Conservation (phyloP, 2,888 invertebrate genomes). For the Dryobota labecula region DNA sequence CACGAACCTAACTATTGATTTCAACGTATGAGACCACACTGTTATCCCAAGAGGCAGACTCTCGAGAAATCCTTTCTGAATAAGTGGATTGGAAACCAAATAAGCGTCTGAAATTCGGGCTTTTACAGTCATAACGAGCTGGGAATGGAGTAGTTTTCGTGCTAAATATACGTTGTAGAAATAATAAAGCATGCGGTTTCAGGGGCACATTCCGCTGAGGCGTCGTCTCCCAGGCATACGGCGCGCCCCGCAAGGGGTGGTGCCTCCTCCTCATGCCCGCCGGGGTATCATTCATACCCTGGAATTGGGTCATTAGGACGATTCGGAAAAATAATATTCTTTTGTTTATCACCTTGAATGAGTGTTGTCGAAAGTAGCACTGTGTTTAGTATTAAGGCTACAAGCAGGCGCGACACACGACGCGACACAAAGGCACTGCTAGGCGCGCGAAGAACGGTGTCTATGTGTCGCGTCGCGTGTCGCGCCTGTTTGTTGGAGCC, state of each 20-base stretch:
- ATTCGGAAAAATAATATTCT: conserved; percentile 61
- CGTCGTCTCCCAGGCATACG: conserved; percentile 51
- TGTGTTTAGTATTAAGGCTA: background rate
- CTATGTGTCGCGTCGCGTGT: too few species aligned
- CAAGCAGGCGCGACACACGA: too few species aligned
- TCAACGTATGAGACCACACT: conserved; percentile 24
- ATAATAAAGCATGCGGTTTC: conserved; percentile 58
- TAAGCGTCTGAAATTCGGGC: conserved; percentile 29
- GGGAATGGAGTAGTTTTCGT: conserved; percentile 10
- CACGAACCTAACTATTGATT: conserved; percentile 33
- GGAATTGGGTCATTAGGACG: conserved; percentile 72
- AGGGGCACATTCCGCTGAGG: conserved; percentile 57
- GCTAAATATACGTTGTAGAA: conserved; percentile 34
- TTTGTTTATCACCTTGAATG: conserved; percentile 61
- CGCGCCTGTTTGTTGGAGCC: too few species aligned
- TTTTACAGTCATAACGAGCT: conserved; percentile 15
- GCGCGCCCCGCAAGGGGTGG: conserved; percentile 41
- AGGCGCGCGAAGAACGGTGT: too few species aligned
- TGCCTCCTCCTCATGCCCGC: conserved; percentile 59
- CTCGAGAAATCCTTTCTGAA: conserved; percentile 39
- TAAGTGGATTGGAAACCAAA: conserved; percentile 38
- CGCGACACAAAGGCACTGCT: too few species aligned
- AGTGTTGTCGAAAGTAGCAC: conserved; percentile 8
- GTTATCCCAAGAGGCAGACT: conserved; percentile 23
- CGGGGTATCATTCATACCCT: conserved; percentile 73